Percentiles rank a stretch among this genome's conserved stretches.
Evolutionary conservation across 2,888 invertebrate genomes (phyloP).

Genomic region (Ischnus inquisitorius): DNA sequence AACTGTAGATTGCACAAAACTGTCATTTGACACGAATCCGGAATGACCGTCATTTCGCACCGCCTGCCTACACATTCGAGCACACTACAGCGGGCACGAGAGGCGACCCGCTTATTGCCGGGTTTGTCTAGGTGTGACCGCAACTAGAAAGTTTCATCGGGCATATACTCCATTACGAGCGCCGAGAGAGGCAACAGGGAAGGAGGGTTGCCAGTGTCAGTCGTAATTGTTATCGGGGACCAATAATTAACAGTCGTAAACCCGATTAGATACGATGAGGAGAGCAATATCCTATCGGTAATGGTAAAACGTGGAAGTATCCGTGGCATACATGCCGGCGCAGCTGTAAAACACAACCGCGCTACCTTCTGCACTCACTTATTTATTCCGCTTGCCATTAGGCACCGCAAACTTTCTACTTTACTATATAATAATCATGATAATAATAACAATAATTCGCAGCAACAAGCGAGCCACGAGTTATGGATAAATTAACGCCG

Average conservation of each 20-base stretch:
- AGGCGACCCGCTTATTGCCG: constrained; percentile 28
- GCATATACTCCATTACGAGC: constrained; percentile 27
- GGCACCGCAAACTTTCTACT: constrained; percentile 61
- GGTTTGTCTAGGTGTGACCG: constrained; percentile 32
- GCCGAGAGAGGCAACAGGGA: constrained; percentile 11
- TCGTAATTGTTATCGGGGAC: constrained; percentile 78
- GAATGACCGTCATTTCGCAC: no score
- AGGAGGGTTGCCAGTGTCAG: constrained; percentile 59
- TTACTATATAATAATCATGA: constrained; percentile 13
- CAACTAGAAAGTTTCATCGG: constrained; percentile 65
- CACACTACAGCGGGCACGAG: neutral
- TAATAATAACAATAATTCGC: neutral
- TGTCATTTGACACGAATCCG: no score
- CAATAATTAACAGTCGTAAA: constrained; percentile 77
- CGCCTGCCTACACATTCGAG: neutral
- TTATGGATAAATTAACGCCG: constrained; percentile 60
- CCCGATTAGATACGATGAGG: constrained; percentile 76
- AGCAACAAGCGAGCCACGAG: constrained; percentile 53
- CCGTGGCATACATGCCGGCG: constrained; percentile 23
- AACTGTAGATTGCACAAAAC: no score
- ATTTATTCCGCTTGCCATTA: constrained; percentile 62
- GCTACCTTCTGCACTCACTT: constrained; percentile 27
- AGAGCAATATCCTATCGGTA: constrained; percentile 60
- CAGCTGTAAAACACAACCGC: neutral
- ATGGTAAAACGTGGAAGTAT: constrained; percentile 63